These are phyloP conservation scores for Sphaerodactylus townsendi DNA, from an alignment of 2,113 vertebrate species.

Conservation along the genomic window DNA sequence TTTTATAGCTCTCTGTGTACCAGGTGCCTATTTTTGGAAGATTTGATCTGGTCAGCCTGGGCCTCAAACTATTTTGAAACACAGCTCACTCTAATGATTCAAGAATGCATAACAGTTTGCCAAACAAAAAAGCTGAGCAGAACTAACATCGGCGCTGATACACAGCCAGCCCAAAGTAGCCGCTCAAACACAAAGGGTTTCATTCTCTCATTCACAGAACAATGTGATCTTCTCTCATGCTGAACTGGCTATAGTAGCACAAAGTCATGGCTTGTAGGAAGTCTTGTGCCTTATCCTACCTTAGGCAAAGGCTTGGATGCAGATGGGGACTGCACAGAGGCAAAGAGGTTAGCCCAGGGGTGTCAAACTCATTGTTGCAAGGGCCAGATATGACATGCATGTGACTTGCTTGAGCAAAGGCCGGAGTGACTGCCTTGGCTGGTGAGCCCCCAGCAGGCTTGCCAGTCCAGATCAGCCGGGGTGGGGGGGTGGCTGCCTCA, in stretches of 20 bases:
- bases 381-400: no score
- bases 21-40: constrained; percentile 20
- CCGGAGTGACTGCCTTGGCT: no score
- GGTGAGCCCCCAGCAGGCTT: no score
- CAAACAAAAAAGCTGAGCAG: constrained; percentile 14
- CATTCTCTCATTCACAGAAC: no score
- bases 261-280: not conserved
- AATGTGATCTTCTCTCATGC: not conserved
- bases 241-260: not conserved
- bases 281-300: not conserved
- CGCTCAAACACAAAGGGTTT: not conserved
- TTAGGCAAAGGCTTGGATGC: not conserved
- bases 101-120: constrained; percentile 17
- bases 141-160: not conserved
- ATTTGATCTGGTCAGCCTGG: constrained; percentile 12
- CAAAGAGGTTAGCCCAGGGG: no score
- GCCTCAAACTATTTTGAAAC: constrained; percentile 21
- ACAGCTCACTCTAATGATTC: not conserved
- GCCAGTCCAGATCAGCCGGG: no score
- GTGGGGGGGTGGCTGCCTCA: no score
- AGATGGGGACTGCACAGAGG: no score
- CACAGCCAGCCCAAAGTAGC: not conserved
- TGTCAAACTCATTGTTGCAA: no score
- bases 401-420: no score
- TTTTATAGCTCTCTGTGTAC: not conserved